phyloP scores from a whole-genome alignment of 2,113 vertebrate genomes.

The Chionodraco myersi region DNA sequence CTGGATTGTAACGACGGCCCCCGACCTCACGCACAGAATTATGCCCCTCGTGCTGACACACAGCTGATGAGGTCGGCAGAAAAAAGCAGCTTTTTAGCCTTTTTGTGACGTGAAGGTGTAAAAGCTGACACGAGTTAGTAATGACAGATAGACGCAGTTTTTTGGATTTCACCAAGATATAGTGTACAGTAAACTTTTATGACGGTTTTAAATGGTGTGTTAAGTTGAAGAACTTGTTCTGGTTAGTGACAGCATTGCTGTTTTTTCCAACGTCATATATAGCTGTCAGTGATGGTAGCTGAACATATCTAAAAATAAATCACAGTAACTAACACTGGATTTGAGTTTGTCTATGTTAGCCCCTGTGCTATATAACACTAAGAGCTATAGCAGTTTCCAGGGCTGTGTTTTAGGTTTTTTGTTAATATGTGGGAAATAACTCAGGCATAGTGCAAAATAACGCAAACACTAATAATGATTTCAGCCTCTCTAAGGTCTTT shows the following conservation, averaged over 20 bases:
- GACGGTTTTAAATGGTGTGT: slow-evolving; percentile 28
- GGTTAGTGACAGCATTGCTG: slow-evolving; percentile 16
- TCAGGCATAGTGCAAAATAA: not conserved
- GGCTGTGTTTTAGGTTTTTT: not conserved
- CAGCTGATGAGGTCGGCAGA: slow-evolving; percentile 73
- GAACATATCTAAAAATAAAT: slow-evolving; percentile 5
- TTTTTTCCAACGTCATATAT: slow-evolving; percentile 22
- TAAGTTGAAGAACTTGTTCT: slow-evolving; percentile 34
- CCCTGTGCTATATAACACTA: not conserved
- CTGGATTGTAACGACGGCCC: slow-evolving; percentile 68
- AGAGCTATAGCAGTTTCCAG: not conserved
- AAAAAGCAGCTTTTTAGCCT: slow-evolving; percentile 57
- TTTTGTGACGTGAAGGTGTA: slow-evolving; percentile 55
- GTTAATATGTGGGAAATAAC: not conserved
- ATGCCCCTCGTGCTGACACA: slow-evolving; percentile 62
- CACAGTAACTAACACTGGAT: not conserved
- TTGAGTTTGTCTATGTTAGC: not conserved
- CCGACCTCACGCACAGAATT: slow-evolving; percentile 60
- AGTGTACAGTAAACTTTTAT: slow-evolving; percentile 30
- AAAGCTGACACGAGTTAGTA: slow-evolving; percentile 61
- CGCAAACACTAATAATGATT: not conserved
- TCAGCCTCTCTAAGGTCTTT: slow-evolving; percentile 6
- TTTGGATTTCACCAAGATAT: slow-evolving; percentile 31
- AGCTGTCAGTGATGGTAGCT: not conserved
- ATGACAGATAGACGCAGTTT: slow-evolving; percentile 60